Base-by-base conservation (phyloP, 64 coral and sea anemone genomes). In the Montipora sp. region DNA sequence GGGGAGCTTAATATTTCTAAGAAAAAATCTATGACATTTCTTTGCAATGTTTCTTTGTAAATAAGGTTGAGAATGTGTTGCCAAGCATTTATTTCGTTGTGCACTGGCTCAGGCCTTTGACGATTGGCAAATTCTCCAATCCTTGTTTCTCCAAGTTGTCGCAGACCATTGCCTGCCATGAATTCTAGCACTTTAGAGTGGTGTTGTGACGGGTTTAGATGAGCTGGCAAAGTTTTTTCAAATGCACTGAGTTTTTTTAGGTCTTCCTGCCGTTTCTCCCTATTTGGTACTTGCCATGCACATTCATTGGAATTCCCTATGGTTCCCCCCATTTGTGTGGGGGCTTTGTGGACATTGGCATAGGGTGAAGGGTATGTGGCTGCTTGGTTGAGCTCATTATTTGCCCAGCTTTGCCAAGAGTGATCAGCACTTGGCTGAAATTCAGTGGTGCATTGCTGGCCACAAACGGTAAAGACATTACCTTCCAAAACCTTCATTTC, bases 61-160 rank as follows among this genome's bases (percentile, higher is more conserved):
- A 57, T 57, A 57, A 57, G 53, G 10, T 57, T 57, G 22, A 93
- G 70, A 24, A 79, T 18, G 3, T 93, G 75, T 57, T 93, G 91
- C 91, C 74, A 87, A 22, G 74, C 76, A 87, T 93, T 93, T 11
- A 88, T 93, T 50, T 87, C 83, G 87, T 75, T 82, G 49, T 93
- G 91, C 70, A 93, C 71, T 51, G 83, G 83, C 59, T 87, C 91
- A 80, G 91, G 81, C 12, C 75, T 50, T 77, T 81, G 73, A 3
- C 75, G 83, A 44, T 93, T 69, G 18, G 74, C 81, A 79, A 87
- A 93, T 48, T 84, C 78, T 6, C 90, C 90, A 47, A 87, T 87
- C 23, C 87, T 89, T 1, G 87, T 48, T 43, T 77, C 68, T 13
- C 36, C 73, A 9, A 89, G 22, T 23, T 78, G 72, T 19, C 87